Conservation (phyloP, 2,797 vertebrate species). For the Pipistrellus pygmaeus region DNA sequence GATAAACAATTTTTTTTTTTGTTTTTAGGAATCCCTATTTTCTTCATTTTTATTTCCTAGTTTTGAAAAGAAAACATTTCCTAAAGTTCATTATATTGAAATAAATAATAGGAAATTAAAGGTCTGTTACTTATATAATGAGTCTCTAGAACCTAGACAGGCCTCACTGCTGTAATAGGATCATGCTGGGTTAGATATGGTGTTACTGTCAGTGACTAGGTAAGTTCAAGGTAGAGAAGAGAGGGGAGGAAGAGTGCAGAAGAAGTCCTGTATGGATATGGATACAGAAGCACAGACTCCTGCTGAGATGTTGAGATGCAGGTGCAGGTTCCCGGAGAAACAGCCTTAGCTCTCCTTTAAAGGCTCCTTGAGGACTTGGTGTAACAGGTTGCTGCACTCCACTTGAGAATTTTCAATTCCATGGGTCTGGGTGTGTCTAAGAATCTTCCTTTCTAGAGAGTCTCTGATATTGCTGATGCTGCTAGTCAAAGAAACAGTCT, state of each 20-base stretch:
- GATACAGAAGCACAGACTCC: too few relatives aligned
- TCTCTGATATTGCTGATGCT: not conserved
- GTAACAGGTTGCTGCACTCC: not conserved
- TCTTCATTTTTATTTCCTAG: not conserved
- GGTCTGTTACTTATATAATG: not conserved
- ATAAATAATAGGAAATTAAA: not conserved
- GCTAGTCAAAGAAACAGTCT: not conserved
- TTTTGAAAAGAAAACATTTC: not conserved
- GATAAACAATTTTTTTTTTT: not conserved
- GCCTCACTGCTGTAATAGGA: not conserved
- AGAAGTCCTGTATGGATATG: not conserved
- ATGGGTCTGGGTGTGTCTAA: not conserved
- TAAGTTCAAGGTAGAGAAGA: not conserved
- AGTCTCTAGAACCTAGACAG: not conserved
- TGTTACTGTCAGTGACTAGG: not conserved
- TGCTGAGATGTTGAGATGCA: not conserved
- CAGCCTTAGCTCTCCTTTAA: not conserved
- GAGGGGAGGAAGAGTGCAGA: not conserved
- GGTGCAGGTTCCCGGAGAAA: rapidly evolving
- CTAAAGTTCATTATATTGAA: not conserved
- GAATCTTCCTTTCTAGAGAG: not conserved
- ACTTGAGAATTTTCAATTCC: not conserved
- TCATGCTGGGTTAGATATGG: not conserved
- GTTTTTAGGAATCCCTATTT: not conserved
- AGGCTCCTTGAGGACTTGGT: not conserved